Percentiles rank a stretch among this genome's conserved stretches.
Conservation (phyloP, 2,113 vertebrate species). For the Aplodontia rufa region DNA sequence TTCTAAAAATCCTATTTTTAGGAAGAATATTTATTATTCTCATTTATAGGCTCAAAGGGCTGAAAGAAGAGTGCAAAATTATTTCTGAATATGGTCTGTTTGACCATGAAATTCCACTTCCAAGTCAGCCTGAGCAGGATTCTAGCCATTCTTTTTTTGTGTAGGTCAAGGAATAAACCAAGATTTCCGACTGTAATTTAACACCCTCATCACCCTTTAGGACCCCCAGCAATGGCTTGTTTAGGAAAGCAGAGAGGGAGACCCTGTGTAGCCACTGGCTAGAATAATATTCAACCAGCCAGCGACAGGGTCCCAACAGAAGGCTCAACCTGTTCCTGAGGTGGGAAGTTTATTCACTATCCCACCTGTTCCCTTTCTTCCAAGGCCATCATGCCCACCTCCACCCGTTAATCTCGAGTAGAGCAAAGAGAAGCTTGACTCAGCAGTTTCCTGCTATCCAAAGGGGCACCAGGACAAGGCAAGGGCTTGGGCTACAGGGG, state of each 20-base stretch:
- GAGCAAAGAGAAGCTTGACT: neutral
- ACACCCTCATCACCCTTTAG: neutral
- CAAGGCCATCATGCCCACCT: neutral
- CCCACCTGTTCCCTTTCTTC: neutral
- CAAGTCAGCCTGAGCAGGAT: neutral
- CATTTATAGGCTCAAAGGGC: constrained; percentile 44
- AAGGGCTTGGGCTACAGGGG: neutral
- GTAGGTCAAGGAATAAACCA: neutral
- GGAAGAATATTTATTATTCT: constrained; percentile 55
- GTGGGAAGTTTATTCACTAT: neutral
- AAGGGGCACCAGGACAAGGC: neutral
- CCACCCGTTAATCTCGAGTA: neutral
- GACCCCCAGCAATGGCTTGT: neutral
- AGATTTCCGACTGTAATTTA: neutral
- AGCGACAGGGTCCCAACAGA: neutral
- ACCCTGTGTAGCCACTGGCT: neutral
- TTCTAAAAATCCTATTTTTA: constrained; percentile 69
- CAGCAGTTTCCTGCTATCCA: neutral
- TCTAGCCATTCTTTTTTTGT: neutral
- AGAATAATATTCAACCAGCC: neutral
- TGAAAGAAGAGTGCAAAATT: constrained; percentile 23
- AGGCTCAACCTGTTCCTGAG: neutral
- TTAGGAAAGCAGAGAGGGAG: neutral
- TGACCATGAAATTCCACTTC: neutral
- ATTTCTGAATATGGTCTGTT: constrained; percentile 5